Evolutionary conservation across 2,888 invertebrate genomes (phyloP), one percentile per base, ranked within the genome.

Genomic region (Eumerus sabulonum): DNA sequence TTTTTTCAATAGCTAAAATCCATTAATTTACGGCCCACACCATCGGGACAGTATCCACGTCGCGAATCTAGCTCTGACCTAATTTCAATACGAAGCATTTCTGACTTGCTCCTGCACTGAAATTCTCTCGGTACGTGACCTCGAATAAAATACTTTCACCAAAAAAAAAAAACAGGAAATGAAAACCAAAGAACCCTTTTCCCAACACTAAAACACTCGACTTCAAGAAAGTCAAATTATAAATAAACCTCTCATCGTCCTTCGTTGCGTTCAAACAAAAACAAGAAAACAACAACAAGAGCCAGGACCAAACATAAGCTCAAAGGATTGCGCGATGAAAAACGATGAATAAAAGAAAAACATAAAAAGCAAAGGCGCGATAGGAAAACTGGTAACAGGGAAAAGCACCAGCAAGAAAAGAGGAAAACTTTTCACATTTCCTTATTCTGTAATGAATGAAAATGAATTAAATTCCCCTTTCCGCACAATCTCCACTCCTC

Each of bases 371-470:
- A 27, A 27, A 2, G 7, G 27, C 27, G 27, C 27, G 27, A 27
- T 27, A 27, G 27, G 3, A 13, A 12, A n/a, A n/a, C n/a, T n/a
- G n/a, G n/a, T n/a, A n/a, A n/a, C n/a, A 51, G 7, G 4, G 53
- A 50, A 42, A 27, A 60, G 38, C 45, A 62, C 36, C 11, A 27
- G 7, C 40, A 14, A 64, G 51, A 56, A 71, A 48, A 56, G 62
- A 77, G 56, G 56, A 71, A 72, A 72, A 72, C 72, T 72, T 72
- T 72, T 72, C 72, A 59, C 66, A 77, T 77, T 77, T 73, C 53
- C 76, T 62, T 56, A 12, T 42, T 63, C 17, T 35, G 62, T 72
- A 77, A 67, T 67, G 67, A 77, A 77, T 67, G 63, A 60, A 73
- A 68, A 73, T 64, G 67, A 79, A 68, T 79, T 79, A 68, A 73